Evolutionary conservation across 2,113 vertebrate genomes (phyloP).

Genomic region (Eublepharis macularius): DNA sequence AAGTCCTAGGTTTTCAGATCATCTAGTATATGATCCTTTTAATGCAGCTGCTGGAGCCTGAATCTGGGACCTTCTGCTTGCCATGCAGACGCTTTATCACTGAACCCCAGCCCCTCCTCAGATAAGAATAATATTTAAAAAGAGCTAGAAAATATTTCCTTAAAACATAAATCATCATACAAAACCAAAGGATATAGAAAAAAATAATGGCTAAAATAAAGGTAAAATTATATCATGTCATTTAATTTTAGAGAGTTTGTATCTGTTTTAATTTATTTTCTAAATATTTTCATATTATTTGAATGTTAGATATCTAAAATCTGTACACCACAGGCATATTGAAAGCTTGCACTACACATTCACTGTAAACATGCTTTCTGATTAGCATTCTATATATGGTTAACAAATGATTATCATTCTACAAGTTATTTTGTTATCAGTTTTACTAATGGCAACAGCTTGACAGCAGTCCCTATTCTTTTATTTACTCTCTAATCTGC

Average conservation of each 20-base stretch:
- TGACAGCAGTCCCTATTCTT: conserved; percentile 19
- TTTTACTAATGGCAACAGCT: conserved; percentile 35
- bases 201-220: not conserved
- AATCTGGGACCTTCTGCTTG: too few species aligned
- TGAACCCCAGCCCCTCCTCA: too few species aligned
- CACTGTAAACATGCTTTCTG: conserved; percentile 15
- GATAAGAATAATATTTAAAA: too few species aligned
- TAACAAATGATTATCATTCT: conserved; percentile 12
- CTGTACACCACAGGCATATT: not conserved
- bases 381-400: conserved; percentile 13
- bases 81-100: too few species aligned
- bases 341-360: not conserved
- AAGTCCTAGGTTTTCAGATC: too few species aligned
- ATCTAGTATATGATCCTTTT: too few species aligned
- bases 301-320: not conserved
- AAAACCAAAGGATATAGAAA: not conserved
- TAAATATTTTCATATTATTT: not conserved
- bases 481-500: conserved; percentile 7
- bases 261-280: not conserved
- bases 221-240: not conserved
- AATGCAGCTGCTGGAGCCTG: too few species aligned
- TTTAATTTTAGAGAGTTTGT: not conserved
- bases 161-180: not conserved
- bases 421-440: not conserved
- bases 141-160: not conserved